phyloP scores from a whole-genome alignment of 2,888 invertebrate genomes.

The Leucania comma region DNA sequence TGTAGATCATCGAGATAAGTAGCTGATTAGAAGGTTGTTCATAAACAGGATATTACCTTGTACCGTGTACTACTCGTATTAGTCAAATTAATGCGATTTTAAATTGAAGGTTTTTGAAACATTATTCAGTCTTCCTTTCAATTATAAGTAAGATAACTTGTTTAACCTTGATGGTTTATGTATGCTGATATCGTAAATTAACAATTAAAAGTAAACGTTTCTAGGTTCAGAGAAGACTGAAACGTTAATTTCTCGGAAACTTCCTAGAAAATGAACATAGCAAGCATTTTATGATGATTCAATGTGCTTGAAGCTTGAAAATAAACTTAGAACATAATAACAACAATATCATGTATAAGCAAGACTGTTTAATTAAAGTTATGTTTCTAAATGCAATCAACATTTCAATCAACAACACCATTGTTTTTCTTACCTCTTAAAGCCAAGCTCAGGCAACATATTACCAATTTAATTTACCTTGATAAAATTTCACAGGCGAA shows the following conservation, averaged over 20 bases:
- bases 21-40: slow-evolving; percentile 23
- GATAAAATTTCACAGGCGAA: slow-evolving; percentile 41
- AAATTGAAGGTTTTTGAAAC: slow-evolving; percentile 34
- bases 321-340: slow-evolving; percentile 18
- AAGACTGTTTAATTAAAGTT: slow-evolving; percentile 43
- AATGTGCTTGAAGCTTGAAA: slow-evolving; percentile 5
- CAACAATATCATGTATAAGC: background rate
- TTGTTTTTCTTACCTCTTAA: slow-evolving; percentile 30
- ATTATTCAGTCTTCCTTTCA: slow-evolving; percentile 30
- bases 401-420: slow-evolving; percentile 4
- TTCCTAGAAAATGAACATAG: background rate
- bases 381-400: slow-evolving; percentile 35
- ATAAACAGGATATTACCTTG: slow-evolving; percentile 52
- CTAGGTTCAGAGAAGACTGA: background rate
- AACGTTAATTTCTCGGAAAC: background rate
- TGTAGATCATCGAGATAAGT: background rate
- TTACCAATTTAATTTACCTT: slow-evolving; percentile 46
- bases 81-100: slow-evolving; percentile 21
- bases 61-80: background rate
- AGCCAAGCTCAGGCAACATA: slow-evolving; percentile 10
- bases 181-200: background rate
- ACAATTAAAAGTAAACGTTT: background rate
- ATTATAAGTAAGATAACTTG: slow-evolving; percentile 26
- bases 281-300: background rate
- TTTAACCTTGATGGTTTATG: background rate